Percentiles rank a stretch among this genome's conserved stretches.
These are phyloP conservation scores for Hippasteria phrygiana DNA, from an alignment of 53 echinoderm and acorn worm genomes.

Conservation along the genomic window DNA sequence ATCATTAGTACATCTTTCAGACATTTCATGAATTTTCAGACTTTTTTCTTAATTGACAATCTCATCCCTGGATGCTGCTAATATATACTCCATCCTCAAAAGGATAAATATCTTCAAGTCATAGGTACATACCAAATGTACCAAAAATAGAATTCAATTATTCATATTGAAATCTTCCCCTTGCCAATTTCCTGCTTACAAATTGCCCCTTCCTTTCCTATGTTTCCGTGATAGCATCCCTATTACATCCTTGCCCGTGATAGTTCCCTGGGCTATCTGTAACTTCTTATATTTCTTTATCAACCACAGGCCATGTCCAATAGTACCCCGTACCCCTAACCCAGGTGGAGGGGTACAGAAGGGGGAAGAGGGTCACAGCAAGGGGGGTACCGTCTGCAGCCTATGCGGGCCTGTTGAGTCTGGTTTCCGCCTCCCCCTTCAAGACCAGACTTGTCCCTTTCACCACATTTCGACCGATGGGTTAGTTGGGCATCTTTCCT, in stretches of 20 bases:
- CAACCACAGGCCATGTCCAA: conserved; percentile 73
- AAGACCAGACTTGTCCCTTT: conserved; percentile 92
- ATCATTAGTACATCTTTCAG: too few relatives aligned
- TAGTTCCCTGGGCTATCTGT: background rate
- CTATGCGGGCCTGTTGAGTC: conserved; percentile 81
- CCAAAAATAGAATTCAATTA: too few relatives aligned
- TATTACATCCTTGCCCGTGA: too few relatives aligned
- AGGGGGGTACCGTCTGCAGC: conserved; percentile 64
- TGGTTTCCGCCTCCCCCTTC: conserved; percentile 91
- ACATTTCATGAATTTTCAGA: too few relatives aligned
- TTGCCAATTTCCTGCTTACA: too few relatives aligned
- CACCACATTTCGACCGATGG: conserved; percentile 95
- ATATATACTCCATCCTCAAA: too few relatives aligned
- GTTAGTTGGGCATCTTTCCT: conserved; percentile 66
- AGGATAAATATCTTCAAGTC: too few relatives aligned
- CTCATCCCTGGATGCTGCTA: too few relatives aligned
- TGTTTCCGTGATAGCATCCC: too few relatives aligned
- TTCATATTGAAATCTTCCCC: too few relatives aligned
- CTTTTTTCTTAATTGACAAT: too few relatives aligned
- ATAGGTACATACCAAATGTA: too few relatives aligned
- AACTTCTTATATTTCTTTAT: conserved; percentile 23
- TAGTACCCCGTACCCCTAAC: conserved; percentile 75
- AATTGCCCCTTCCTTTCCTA: background rate
- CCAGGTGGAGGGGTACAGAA: conserved; percentile 81
- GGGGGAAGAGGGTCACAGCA: conserved; percentile 57